Percentiles rank a stretch among this genome's conserved stretches.
Evolutionary conservation across 2,797 vertebrate species (phyloP).

Genomic region (Pseudomugil gertrudae): DNA sequence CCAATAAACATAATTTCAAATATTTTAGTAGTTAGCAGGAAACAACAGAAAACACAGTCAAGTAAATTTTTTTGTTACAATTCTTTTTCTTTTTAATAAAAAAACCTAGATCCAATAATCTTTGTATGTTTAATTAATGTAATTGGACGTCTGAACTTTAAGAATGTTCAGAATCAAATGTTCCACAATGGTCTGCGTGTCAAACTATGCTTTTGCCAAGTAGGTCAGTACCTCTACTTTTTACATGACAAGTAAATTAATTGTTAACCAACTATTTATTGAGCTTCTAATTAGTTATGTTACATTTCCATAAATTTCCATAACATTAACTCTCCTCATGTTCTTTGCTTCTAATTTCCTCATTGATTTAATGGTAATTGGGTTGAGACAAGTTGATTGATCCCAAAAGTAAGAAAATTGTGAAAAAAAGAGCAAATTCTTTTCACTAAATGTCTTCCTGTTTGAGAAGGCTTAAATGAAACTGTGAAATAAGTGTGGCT

Average conservation of each 20-base stretch:
- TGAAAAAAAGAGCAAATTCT: neutral
- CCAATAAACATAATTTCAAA: neutral
- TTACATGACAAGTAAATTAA: neutral
- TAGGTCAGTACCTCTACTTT: neutral
- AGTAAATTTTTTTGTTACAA: too few species aligned
- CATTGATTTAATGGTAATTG: neutral
- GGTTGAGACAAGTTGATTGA: neutral
- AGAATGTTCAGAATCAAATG: too few species aligned
- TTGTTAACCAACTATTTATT: neutral
- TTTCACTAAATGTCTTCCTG: too few species aligned
- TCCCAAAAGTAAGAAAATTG: neutral
- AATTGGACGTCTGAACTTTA: too few species aligned
- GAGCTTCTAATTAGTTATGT: neutral
- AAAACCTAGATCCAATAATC: too few species aligned
- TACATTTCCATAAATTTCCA: neutral
- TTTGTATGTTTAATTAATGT: too few species aligned
- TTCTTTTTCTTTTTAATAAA: too few species aligned
- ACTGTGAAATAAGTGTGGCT: neutral
- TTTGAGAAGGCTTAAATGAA: too few species aligned
- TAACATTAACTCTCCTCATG: neutral
- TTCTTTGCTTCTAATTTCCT: neutral
- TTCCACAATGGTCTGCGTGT: neutral
- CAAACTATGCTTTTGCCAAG: neutral
- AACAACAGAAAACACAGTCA: slow-evolving; percentile 1
- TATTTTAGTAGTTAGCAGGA: neutral